Conservation (phyloP, 2,113 vertebrate species). For the Myanophis thanlyinensis region DNA sequence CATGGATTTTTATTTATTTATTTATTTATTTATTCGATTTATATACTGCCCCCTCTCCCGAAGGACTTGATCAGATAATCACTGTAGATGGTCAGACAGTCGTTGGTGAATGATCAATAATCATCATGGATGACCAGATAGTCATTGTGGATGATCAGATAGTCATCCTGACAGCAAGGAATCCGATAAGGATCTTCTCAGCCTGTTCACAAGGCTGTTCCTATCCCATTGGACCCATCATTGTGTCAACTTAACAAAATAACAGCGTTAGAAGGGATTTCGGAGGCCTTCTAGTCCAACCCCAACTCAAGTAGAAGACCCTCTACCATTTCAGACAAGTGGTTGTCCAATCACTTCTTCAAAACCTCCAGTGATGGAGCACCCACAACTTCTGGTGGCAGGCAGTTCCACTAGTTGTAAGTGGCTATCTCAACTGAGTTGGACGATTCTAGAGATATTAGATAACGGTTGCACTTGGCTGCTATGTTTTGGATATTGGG, state of each 20-base stretch:
- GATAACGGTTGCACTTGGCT: neutral
- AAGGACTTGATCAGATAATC: too few relatives aligned
- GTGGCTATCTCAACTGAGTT: neutral
- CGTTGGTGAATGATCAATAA: neutral
- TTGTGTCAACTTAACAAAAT: neutral
- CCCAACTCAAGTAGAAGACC: neutral
- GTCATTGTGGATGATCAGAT: neutral
- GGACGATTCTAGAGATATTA: neutral
- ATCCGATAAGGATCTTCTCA: neutral
- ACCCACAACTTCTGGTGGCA: neutral
- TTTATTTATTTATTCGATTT: too few relatives aligned
- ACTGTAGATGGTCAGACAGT: neutral
- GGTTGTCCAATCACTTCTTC: neutral
- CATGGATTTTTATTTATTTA: too few relatives aligned
- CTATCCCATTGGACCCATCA: neutral
- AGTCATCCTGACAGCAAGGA: neutral
- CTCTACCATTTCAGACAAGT: neutral
- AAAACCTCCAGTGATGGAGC: neutral
- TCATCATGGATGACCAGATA: neutral
- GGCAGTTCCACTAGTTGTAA: neutral
- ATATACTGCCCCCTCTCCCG: too few relatives aligned
- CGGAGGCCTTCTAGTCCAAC: neutral
- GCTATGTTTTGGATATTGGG: neutral
- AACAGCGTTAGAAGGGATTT: neutral
- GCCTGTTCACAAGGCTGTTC: neutral